phyloP scores from a whole-genome alignment of 2,797 vertebrate genomes.

The Smutsia temminckii region DNA sequence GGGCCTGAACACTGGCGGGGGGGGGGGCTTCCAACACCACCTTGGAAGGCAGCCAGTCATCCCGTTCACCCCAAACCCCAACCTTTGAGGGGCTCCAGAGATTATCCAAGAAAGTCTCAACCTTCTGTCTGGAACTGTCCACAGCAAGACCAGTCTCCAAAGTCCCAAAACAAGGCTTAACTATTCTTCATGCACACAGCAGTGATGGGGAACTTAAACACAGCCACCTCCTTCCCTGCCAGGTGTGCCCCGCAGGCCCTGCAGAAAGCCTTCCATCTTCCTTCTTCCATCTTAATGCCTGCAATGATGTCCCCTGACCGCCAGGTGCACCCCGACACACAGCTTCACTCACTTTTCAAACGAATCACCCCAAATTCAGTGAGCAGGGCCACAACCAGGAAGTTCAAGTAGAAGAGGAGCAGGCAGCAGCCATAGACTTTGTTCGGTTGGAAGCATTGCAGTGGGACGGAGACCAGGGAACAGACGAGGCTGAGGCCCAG shows the following conservation, averaged over 20 bases:
- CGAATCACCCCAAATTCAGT: slow-evolving; percentile 92
- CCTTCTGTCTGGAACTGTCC: neutral
- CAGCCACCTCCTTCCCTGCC: rapidly evolving
- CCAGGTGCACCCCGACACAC: neutral
- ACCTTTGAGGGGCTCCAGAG: neutral
- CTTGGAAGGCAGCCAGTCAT: neutral
- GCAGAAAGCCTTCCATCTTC: neutral
- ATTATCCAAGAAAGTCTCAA: neutral
- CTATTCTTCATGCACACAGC: neutral
- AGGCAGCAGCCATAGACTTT: slow-evolving; percentile 89
- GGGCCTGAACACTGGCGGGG: no score
- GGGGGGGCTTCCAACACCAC: rapidly evolving
- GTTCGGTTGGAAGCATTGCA: slow-evolving; percentile 91
- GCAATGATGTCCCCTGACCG: neutral
- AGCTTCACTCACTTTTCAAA: neutral
- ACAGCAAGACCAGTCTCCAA: neutral
- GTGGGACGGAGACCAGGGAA: slow-evolving; percentile 91
- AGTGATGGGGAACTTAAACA: neutral
- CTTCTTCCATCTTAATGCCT: neutral
- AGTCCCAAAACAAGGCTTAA: neutral
- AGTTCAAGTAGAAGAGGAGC: slow-evolving; percentile 90
- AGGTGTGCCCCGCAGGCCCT: rapidly evolving
- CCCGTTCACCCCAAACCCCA: neutral
- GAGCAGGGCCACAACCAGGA: slow-evolving; percentile 92
- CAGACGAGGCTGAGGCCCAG: slow-evolving; percentile 93